Evolutionary conservation across 2,888 invertebrate genomes (phyloP), one percentile per base, ranked within the genome.

Genomic region (Patella depressa): DNA sequence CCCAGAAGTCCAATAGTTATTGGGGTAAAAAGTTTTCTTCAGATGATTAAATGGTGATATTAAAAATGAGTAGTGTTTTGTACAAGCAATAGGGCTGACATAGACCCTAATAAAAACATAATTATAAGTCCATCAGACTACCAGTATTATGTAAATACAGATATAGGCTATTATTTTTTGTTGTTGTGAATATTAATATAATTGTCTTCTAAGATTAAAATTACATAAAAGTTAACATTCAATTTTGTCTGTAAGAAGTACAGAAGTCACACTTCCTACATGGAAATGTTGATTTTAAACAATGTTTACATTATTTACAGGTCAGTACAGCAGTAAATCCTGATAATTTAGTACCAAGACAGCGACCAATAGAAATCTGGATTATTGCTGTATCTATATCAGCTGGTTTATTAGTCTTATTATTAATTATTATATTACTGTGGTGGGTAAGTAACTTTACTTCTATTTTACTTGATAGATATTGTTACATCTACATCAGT

Each of bases 371-470:
- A 72, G 86, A 87, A 72, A 82, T 85, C 14, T 89, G 89, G 89
- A 84, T 88, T 34, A 88, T 88, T 59, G 88, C 83, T 19, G 84
- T 88, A 9, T 85, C 89, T 9, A 83, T 88, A 7, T 85, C 87
- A 11, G 86, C 84, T 3, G 89, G 89, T 19, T 75, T 89, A 3
- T 79, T 89, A 2, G 78, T 87, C 24, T 80, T 89, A 11, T 78
- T 88, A 19, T 78, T 89, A 74, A 79, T 89, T 1, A 85, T 88
- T 57, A 78, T 88, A 29, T 81, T 89, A 53, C 84, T 89, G 72
- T 89, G 88, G 88, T 87, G 86, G 86, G 89, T 89, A 85, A 88
- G 89, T 89, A 84, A 45, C 45, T 45, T 45, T 5, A 34, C 34
- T 34, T 34, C 34, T 45, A 45, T 9, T 45, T 45, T 9, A 45